phyloP scores from a whole-genome alignment of 2,113 vertebrate species.

The Hippoglossus stenolepis region DNA sequence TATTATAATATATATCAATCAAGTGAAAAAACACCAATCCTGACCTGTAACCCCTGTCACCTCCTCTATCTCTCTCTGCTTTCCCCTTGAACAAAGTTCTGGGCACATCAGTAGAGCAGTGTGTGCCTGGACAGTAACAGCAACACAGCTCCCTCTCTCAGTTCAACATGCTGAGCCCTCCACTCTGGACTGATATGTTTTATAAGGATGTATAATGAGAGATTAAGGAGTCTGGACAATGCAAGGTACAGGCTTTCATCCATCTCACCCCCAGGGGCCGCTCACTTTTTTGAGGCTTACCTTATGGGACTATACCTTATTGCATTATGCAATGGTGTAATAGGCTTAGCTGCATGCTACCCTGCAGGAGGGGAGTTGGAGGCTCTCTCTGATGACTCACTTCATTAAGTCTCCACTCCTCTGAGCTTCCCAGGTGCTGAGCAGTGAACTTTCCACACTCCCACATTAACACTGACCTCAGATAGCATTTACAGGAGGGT shows the following conservation, averaged over 20 bases:
- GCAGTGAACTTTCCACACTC: slow-evolving; percentile 56
- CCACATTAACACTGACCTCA: slow-evolving; percentile 14
- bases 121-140: slow-evolving; percentile 15
- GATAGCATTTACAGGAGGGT: neutral
- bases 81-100: slow-evolving; percentile 24
- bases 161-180: slow-evolving; percentile 33
- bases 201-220: slow-evolving; percentile 49
- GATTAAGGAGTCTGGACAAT: slow-evolving; percentile 49
- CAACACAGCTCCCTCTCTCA: slow-evolving; percentile 5
- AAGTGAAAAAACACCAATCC: neutral
- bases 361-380: slow-evolving; percentile 50
- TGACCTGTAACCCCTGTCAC: neutral
- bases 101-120: neutral
- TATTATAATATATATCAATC: neutral
- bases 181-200: slow-evolving; percentile 17
- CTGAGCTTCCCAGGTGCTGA: slow-evolving; percentile 61
- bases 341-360: slow-evolving; percentile 62
- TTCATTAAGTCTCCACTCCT: slow-evolving; percentile 69
- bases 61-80: neutral
- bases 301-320: slow-evolving; percentile 69
- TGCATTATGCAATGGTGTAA: slow-evolving; percentile 71
- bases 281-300: slow-evolving; percentile 18
- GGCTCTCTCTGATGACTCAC: slow-evolving; percentile 67
- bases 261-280: slow-evolving; percentile 28
- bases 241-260: slow-evolving; percentile 25